Percentiles rank a stretch among this genome's conserved stretches.
phyloP scores from a whole-genome alignment of 2,113 vertebrate genomes.

The Crypturellus undulatus region DNA sequence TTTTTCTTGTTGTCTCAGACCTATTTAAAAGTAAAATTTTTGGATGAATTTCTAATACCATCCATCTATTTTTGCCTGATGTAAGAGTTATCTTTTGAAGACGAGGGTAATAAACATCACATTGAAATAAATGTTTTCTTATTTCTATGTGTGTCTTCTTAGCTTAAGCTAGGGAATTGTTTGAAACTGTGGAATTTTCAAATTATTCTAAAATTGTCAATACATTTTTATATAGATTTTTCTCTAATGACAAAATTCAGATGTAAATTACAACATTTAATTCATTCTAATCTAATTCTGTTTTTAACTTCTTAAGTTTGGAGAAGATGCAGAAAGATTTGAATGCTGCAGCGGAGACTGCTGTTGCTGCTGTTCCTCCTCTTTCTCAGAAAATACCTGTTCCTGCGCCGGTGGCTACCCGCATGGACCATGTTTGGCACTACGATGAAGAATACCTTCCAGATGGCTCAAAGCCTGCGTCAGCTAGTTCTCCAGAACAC shows the following conservation, averaged over 20 bases:
- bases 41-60: not conserved
- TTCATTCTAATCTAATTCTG: constrained; percentile 22
- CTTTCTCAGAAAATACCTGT: constrained; percentile 75
- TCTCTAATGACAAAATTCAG: not conserved
- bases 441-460: constrained; percentile 93
- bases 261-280: not conserved
- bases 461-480: constrained; percentile 85
- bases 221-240: not conserved
- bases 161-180: not conserved
- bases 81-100: not conserved
- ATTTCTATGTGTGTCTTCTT: not conserved
- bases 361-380: constrained; percentile 69
- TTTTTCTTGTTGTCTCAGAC: not conserved
- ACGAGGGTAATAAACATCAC: not conserved
- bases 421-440: constrained; percentile 88
- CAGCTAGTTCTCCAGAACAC: constrained; percentile 87
- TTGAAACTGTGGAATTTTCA: not conserved
- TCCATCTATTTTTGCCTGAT: not conserved
- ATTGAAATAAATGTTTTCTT: not conserved
- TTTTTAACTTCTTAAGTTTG: constrained; percentile 76
- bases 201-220: not conserved
- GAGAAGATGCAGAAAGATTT: constrained; percentile 82
- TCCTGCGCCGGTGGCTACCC: constrained; percentile 65
- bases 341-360: constrained; percentile 73
- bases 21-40: not conserved